A percentile compares a stretch with the other conserved stretches of the same genome.
These are phyloP conservation scores for Antrozous pallidus DNA, from an alignment of 2,797 vertebrate species.

Conservation along the genomic window DNA sequence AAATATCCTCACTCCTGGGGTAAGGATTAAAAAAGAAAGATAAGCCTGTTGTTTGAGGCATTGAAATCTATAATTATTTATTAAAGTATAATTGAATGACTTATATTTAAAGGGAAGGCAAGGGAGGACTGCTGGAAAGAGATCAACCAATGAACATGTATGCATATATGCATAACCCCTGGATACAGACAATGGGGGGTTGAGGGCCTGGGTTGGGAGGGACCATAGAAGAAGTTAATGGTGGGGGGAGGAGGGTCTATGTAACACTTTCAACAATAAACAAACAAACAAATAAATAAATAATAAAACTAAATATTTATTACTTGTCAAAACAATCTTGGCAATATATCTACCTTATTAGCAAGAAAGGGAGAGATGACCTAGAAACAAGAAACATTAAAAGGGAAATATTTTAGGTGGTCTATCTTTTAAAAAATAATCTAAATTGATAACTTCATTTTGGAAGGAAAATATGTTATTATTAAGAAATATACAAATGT, in stretches of 20 bases:
- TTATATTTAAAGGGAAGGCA: conserved; percentile 10
- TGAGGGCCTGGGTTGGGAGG: too few species aligned
- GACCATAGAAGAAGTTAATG: too few species aligned
- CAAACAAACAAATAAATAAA: too few species aligned
- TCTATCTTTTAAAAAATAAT: conserved; percentile 56
- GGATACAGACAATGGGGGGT: too few species aligned
- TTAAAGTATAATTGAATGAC: conserved; percentile 21
- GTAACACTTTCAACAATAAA: too few species aligned
- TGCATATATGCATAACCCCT: too few species aligned
- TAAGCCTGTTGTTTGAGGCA: conserved; percentile 32
- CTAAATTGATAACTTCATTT: not conserved
- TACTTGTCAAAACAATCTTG: not conserved
- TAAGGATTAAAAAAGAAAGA: not conserved
- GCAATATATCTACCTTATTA: conserved; percentile 22
- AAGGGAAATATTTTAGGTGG: conserved; percentile 14
- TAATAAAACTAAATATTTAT: not conserved
- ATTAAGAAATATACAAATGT: not conserved
- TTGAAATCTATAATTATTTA: conserved; percentile 54
- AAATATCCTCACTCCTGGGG: too few species aligned
- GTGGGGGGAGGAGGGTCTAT: too few species aligned
- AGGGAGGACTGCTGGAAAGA: too few species aligned
- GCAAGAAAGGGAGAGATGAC: conserved; percentile 48
- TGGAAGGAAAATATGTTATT: conserved; percentile 10
- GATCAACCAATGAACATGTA: too few species aligned
- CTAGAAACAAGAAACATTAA: conserved; percentile 50